Percentiles rank a stretch among this genome's conserved stretches.
Evolutionary conservation across 2,797 vertebrate genomes (phyloP).

Genomic region (Lepus townsendii): DNA sequence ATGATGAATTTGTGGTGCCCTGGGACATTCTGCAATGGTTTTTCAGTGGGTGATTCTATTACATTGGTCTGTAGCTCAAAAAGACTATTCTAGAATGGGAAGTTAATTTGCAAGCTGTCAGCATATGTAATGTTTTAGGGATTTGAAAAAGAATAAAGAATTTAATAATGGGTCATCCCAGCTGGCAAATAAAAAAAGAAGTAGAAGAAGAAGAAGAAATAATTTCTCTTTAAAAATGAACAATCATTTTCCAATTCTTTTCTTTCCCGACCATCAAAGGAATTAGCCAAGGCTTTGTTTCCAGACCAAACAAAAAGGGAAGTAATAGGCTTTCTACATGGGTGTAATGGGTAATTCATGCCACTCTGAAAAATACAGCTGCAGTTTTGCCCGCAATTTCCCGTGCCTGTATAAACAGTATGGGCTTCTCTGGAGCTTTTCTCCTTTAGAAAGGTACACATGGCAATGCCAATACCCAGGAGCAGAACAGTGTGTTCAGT

Average conservation of each 20-base stretch:
- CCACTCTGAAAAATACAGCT: slow-evolving; percentile 67
- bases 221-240: slow-evolving; percentile 59
- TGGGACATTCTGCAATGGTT: background rate
- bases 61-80: background rate
- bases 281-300: slow-evolving; percentile 72
- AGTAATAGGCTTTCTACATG: background rate
- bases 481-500: background rate
- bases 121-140: slow-evolving; percentile 8
- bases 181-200: slow-evolving; percentile 27
- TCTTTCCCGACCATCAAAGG: slow-evolving; percentile 59
- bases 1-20: background rate
- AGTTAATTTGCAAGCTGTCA: slow-evolving; percentile 50
- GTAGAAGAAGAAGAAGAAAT: background rate
- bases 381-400: slow-evolving; percentile 47
- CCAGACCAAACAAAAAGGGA: slow-evolving; percentile 68
- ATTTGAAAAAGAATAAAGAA: slow-evolving; percentile 65
- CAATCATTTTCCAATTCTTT: slow-evolving; percentile 70
- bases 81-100: slow-evolving; percentile 3
- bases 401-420: slow-evolving; percentile 18
- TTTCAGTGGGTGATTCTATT: background rate
- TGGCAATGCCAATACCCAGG: background rate
- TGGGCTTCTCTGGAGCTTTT: slow-evolving; percentile 14
- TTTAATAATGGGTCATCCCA: slow-evolving; percentile 57
- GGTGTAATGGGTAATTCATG: slow-evolving; percentile 39
- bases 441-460: slow-evolving; percentile 26